Conservation (phyloP, 2,113 vertebrate genomes). For the Sinocyclocheilus anophthalmus region DNA sequence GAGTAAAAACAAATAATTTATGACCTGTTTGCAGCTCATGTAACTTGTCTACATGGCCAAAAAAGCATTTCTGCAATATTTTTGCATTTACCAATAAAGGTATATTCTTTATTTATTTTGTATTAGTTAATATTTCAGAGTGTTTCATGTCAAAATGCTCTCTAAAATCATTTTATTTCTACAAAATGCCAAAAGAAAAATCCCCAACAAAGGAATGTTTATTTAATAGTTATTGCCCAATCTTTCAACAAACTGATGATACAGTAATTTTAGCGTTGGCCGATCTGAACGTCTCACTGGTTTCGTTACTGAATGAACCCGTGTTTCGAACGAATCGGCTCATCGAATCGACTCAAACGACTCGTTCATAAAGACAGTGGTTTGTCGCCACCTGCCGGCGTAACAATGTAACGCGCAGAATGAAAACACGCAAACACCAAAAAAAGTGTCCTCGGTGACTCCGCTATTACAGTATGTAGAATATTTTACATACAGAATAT, state of each 20-base stretch:
- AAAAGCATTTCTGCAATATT: not conserved
- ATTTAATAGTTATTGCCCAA: no score
- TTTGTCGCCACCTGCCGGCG: not conserved
- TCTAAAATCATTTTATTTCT: not conserved
- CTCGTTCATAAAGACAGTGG: not conserved
- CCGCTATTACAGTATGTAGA: not conserved
- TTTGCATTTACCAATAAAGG: not conserved
- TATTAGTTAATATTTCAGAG: not conserved
- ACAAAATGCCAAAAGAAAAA: not conserved
- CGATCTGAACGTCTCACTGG: no score
- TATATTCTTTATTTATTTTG: not conserved
- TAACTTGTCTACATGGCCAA: not conserved
- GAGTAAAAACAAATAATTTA: not conserved
- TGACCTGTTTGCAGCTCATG: not conserved
- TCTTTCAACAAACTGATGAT: no score
- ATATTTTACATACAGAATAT: no score
- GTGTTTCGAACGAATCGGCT: not conserved
- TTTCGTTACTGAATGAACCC: no score
- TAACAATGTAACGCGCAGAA: not conserved
- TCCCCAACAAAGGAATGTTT: not conserved
- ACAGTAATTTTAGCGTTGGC: no score
- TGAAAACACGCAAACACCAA: not conserved
- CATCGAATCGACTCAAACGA: not conserved
- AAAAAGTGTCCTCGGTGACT: no score
- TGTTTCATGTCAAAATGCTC: not conserved